Evolutionary conservation across 2,888 invertebrate genomes (phyloP), one percentile per base, ranked within the genome.

Genomic region (Thecocarcelia acutangulata): DNA sequence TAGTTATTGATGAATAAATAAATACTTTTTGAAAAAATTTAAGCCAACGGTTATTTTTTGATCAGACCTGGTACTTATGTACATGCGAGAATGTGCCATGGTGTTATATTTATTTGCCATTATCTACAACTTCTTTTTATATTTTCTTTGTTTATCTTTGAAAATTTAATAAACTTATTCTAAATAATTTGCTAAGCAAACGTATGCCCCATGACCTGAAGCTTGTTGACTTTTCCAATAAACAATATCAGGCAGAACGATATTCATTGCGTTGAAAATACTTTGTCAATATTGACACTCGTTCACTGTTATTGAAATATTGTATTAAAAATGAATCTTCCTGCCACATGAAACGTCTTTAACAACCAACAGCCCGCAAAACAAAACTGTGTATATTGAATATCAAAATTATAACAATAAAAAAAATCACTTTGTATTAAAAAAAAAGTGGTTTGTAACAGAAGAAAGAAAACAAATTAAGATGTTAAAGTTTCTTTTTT

Each of bases 191-290:
- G 21, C 61, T 69, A 19, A 83, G 33, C 33, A 33, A 5, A 56
- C 69, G 44, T 42, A 52, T 40, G 50, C 59, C 66, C 42, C 59
- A 63, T 77, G 59, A 37, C 81, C 76, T 56, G 17, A 15, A 66
- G 81, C 81, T 37, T 81, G 56, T 77, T 81, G 81, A 81, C 76
- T 68, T 81, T 77, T 81, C 44, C 44, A 42, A 72, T 68, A 68
- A 80, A 76, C 76, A 76, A 28, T 61, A 11, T 8, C 61, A 58
- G 66, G 75, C 72, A 72, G 24, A 44, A 59, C 61, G 61, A 46
- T 76, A 33, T 54, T 50, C 37, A 37, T 74, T 33, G 50, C 17
- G 42, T 24, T 64, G 15, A 68, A 61, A 56, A 61, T 72, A 73
- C 63, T 56, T 28, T 24, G 42, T 11, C 76, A 81, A 81, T 81